Base-by-base conservation (phyloP, 2,113 vertebrate species). In the Microtus oregoni region DNA sequence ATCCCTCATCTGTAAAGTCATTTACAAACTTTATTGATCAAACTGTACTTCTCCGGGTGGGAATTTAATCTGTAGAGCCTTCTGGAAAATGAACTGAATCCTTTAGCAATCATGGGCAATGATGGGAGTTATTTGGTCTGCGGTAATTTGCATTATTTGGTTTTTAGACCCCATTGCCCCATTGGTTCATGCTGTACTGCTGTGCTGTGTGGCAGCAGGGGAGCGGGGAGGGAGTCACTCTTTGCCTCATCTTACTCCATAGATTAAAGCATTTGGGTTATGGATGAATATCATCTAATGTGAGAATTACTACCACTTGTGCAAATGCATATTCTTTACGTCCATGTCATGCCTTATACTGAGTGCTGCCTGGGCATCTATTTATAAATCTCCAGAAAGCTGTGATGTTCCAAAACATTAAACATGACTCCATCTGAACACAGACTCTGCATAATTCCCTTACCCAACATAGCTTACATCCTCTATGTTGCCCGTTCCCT, bases 21-120 rank as follows among this genome's bases (percentile, higher is more conserved):
- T 98, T 98, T 98, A 97, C 98, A 98, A 98, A 98, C 97, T 98
- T 98, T 98, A 97, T 96, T 97, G 96, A 97, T 98, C 96, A 97
- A 98, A 97, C 97, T 97, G 92, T 94, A 95, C 86, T 65, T 96
- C 94, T 97, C 97, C 97, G 86, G 87, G 85, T 41, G 90, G 95
- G 77, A 97, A 96, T 98, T 97, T 97, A 96, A 97, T 94, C 92
- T 96, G 97, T 92, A 96, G 92, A 95, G 92, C 90, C 93, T 94
- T 98, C 97, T 97, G 95, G 72, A 98, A 97, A 98, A 98, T 95
- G 97, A 98, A 95, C 94, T 95, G 91, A 97, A 96, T 96, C 89
- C 95, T 98, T 97, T 97, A 92, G 95, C 98, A 97, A 98, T 98
- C 97, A 97, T 92, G 86, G 92, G 93, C 95, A 94, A 96, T 96